Percentiles rank a stretch among this genome's conserved stretches.
Conservation (phyloP, 2,797 vertebrate genomes). For the Nyctalus aviator region DNA sequence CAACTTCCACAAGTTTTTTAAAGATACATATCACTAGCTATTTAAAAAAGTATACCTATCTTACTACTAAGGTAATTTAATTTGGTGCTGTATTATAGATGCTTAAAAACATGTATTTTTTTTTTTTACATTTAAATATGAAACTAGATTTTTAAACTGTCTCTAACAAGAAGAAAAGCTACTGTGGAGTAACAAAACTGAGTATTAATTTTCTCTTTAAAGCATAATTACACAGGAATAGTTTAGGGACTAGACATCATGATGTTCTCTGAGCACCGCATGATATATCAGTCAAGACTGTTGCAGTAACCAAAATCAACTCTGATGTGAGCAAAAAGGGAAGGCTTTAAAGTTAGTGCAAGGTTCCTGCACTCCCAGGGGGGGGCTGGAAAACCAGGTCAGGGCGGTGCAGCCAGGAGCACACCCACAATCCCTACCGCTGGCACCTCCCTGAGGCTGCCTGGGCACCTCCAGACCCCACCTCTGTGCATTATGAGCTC, state of each 20-base stretch:
- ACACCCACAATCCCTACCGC: neutral
- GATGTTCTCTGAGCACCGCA: neutral
- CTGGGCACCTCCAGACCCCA: neutral
- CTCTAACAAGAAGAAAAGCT: neutral
- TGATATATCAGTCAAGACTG: accelerated
- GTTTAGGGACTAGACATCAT: neutral
- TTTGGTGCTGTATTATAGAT: neutral
- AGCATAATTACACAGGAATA: neutral
- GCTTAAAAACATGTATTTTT: neutral
- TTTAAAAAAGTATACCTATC: neutral
- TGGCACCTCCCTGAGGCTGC: accelerated
- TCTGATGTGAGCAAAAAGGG: neutral
- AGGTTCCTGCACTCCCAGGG: accelerated
- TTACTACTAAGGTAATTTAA: conserved; percentile 25
- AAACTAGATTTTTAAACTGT: neutral
- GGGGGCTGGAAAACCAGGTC: neutral
- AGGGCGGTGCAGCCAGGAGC: neutral
- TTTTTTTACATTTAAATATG: neutral
- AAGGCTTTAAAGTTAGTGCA: neutral
- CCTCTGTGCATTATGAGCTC: neutral
- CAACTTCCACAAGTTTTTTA: conserved; percentile 17
- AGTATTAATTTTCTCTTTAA: conserved; percentile 3
- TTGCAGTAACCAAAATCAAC: neutral
- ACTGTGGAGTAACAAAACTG: neutral
- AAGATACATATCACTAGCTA: neutral